phyloP scores from a whole-genome alignment of 2,113 vertebrate species.

The Eretmochelys imbricata region DNA sequence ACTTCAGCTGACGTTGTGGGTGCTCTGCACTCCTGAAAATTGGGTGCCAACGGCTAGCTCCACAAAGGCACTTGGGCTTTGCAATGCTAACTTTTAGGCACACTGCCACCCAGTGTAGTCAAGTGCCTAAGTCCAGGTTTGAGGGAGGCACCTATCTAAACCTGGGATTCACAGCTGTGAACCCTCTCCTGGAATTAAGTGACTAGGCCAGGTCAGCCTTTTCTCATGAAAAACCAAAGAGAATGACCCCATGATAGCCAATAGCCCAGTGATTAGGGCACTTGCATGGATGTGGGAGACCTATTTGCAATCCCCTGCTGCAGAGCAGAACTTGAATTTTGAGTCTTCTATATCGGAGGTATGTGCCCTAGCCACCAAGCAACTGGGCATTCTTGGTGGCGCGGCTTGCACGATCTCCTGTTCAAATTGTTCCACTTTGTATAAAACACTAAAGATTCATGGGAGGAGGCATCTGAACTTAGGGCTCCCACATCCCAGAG shows the following conservation, averaged over 20 bases:
- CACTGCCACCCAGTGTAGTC: neutral
- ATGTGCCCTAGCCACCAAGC: neutral
- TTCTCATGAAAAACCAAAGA: neutral
- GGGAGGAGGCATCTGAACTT: neutral
- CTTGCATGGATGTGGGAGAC: neutral
- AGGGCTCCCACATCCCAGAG: neutral
- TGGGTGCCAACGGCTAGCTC: neutral
- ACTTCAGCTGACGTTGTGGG: neutral
- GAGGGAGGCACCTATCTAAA: neutral
- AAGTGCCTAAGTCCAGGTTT: neutral
- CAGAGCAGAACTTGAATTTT: neutral
- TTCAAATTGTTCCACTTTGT: neutral
- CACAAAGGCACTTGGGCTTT: neutral
- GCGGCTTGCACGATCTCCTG: neutral
- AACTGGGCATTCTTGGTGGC: neutral
- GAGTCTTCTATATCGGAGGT: neutral
- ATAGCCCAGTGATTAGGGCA: neutral
- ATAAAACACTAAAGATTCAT: neutral
- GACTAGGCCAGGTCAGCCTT: neutral
- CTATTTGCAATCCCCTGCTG: neutral
- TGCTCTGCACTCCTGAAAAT: neutral
- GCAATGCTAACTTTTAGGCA: neutral
- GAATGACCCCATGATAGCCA: neutral
- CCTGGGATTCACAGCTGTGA: neutral
- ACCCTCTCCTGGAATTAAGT: no score